Conservation (phyloP, 2,113 vertebrate genomes). For the Equus quagga region DNA sequence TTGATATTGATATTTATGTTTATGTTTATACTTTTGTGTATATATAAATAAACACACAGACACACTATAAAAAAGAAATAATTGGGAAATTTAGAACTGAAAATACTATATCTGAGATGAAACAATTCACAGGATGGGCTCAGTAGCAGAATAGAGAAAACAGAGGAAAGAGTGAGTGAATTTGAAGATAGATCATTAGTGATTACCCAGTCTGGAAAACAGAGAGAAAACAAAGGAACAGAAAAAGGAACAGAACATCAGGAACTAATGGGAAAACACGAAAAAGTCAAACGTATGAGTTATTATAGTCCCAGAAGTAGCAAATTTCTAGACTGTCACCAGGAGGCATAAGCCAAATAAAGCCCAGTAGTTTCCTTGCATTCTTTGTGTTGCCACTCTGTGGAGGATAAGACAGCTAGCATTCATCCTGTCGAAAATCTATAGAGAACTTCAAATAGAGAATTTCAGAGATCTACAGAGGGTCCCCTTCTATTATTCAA, state of each 20-base stretch:
- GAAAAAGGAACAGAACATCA: not conserved
- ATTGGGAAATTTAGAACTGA: not conserved
- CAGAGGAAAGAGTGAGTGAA: not conserved
- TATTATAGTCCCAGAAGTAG: not conserved
- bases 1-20: not conserved
- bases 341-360: not conserved
- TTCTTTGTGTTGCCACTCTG: not conserved
- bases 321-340: not conserved
- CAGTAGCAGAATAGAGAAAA: not conserved
- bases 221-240: not conserved
- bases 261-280: not conserved
- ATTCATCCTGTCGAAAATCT: not conserved
- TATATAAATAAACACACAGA: too few species aligned
- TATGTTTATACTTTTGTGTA: too few species aligned
- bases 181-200: not conserved
- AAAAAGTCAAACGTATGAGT: not conserved
- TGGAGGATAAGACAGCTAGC: not conserved
- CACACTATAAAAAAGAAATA: not conserved
- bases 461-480: not conserved
- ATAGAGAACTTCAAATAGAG: not conserved
- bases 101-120: not conserved
- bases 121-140: not conserved
- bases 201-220: not conserved
- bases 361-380: not conserved
- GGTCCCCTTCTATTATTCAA: not conserved